These are phyloP conservation scores for Tyrophagus putrescentiae DNA, from an alignment of 1,140 invertebrate species.

Conservation along the genomic window DNA sequence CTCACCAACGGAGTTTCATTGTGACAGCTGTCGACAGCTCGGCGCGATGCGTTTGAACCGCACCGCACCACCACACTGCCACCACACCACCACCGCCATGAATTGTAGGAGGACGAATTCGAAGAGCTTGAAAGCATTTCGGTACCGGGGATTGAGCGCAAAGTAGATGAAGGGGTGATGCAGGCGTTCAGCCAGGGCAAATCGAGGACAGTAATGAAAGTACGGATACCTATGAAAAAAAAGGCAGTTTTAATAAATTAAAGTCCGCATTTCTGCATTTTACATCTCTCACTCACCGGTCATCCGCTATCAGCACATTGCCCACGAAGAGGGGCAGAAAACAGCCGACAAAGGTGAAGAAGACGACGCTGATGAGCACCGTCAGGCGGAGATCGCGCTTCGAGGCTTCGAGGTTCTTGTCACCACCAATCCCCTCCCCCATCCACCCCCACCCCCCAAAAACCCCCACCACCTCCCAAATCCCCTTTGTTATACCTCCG, in stretches of 20 bases:
- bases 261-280: no score
- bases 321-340: constrained; percentile 50
- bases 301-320: constrained; percentile 14
- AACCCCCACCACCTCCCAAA: no score
- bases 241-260: no score
- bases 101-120: no score
- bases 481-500: no score
- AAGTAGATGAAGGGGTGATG: constrained; percentile 50
- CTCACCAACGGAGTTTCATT: no score
- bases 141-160: constrained; percentile 70
- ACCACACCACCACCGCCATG: no score
- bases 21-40: no score
- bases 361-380: constrained; percentile 66
- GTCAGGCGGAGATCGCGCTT: constrained; percentile 44
- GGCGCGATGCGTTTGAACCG: no score
- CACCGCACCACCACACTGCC: no score
- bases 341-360: constrained; percentile 62
- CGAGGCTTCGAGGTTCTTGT: constrained; percentile 20
- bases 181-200: constrained; percentile 42
- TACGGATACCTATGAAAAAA: constrained; percentile 53
- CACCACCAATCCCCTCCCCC: no score
- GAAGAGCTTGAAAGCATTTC: constrained; percentile 56
- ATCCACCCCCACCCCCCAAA: no score
- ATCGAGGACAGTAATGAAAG: constrained; percentile 44
- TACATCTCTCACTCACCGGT: constrained; percentile 5